Conservation (phyloP, 2,888 invertebrate genomes). For the Lydus trimaculatus region DNA sequence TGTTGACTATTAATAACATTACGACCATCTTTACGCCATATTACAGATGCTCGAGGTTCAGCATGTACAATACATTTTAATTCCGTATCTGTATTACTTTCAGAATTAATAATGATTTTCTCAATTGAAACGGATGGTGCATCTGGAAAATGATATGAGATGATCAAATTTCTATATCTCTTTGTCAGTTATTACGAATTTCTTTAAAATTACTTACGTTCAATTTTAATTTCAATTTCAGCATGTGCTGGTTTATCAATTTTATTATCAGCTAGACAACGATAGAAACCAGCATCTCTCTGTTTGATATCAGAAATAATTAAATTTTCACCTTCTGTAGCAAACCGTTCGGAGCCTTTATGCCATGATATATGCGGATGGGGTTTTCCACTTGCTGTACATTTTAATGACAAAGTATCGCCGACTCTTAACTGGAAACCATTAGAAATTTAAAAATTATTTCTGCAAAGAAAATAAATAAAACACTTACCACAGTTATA, state of each 20-base stretch:
- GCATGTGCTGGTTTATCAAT: constrained; percentile 53
- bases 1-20: constrained; percentile 43
- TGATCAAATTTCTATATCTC: not conserved
- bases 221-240: constrained; percentile 51
- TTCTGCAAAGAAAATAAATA: constrained; percentile 4
- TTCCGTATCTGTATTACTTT: constrained; percentile 57
- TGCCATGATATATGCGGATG: constrained; percentile 60
- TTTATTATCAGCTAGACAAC: constrained; percentile 61
- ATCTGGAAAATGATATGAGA: constrained; percentile 58
- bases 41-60: constrained; percentile 56
- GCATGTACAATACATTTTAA: constrained; percentile 60
- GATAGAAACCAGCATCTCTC: constrained; percentile 59
- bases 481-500: constrained; percentile 41
- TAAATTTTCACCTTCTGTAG: constrained; percentile 50
- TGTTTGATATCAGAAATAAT: constrained; percentile 52
- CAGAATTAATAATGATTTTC: constrained; percentile 58
- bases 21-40: constrained; percentile 54
- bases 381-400: constrained; percentile 59
- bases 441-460: constrained; percentile 18
- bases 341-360: constrained; percentile 43
- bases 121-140: constrained; percentile 59
- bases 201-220: constrained; percentile 49
- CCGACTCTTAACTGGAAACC: constrained; percentile 53
- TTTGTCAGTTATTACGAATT: not conserved
- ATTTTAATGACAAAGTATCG: constrained; percentile 56